Evolutionary conservation across 2,888 invertebrate genomes (phyloP).

Genomic region (Hylaea fasciaria): DNA sequence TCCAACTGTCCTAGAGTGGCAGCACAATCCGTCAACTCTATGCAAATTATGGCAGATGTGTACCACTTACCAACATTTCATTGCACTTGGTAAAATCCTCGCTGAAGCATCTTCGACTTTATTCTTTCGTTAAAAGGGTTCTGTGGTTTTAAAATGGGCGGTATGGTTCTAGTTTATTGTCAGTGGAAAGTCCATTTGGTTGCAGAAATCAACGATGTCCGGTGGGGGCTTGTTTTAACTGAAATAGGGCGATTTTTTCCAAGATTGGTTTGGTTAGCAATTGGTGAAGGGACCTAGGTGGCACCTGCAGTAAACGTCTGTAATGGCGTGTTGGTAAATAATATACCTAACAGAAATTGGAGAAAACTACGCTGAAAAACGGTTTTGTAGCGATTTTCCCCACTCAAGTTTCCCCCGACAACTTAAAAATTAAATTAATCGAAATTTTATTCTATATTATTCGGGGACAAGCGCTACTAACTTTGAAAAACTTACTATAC

Average conservation of each 20-base stretch:
- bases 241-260: constrained; percentile 44
- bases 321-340: too few species aligned
- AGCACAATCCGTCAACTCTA: constrained; percentile 72
- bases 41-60: constrained; percentile 72
- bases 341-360: too few species aligned
- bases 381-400: too few species aligned
- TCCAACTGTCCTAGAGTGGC: constrained; percentile 48
- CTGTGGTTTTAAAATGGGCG: neutral
- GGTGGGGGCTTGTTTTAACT: constrained; percentile 41
- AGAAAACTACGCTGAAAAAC: too few species aligned
- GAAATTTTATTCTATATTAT: too few species aligned
- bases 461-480: too few species aligned
- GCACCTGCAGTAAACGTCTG: too few species aligned
- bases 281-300: neutral
- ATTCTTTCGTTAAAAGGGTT: neutral
- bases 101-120: constrained; percentile 30
- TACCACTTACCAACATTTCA: constrained; percentile 26
- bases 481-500: too few species aligned
- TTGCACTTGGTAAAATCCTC: neutral
- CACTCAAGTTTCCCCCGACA: too few species aligned
- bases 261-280: constrained; percentile 1
- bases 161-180: neutral
- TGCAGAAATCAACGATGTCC: constrained; percentile 44
- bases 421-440: too few species aligned
- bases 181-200: constrained; percentile 11